phyloP scores from a whole-genome alignment of 2,797 vertebrate genomes.

The Pseudochirops corinnae region DNA sequence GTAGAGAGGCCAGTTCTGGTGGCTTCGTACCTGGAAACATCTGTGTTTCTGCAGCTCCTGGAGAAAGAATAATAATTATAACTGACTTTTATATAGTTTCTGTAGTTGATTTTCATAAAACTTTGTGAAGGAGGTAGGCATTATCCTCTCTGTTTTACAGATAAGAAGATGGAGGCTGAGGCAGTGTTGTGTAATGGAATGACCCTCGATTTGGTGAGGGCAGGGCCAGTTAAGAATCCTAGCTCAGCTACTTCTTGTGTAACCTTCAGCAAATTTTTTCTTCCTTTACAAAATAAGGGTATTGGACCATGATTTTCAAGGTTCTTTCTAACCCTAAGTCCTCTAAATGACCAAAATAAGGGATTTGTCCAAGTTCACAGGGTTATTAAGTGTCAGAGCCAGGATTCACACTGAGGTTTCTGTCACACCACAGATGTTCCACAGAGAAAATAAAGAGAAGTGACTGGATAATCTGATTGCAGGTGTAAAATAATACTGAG shows the following conservation, averaged over 20 bases:
- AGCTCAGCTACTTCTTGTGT: not conserved
- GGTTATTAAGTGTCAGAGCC: not conserved
- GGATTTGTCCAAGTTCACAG: not conserved
- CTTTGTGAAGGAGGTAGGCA: not conserved
- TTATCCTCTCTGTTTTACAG: not conserved
- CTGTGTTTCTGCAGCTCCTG: slow-evolving; percentile 14
- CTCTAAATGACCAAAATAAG: not conserved
- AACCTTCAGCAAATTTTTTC: not conserved
- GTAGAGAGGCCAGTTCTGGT: not conserved
- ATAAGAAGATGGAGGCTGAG: not conserved
- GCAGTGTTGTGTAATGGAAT: not conserved
- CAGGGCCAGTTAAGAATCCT: not conserved
- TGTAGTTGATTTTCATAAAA: not conserved
- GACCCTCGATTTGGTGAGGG: not conserved
- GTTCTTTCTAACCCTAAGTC: not conserved
- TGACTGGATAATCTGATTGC: not conserved
- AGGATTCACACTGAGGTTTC: not conserved
- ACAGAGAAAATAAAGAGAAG: not conserved
- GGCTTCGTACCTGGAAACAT: slow-evolving; percentile 50
- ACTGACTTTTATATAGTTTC: not conserved
- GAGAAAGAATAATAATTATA: slow-evolving; percentile 29
- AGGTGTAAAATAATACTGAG: not conserved
- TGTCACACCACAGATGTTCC: not conserved
- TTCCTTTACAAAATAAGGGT: not conserved
- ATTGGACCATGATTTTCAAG: not conserved